Base-by-base conservation (phyloP, 2,113 vertebrate species). In the Lepus americanus region DNA sequence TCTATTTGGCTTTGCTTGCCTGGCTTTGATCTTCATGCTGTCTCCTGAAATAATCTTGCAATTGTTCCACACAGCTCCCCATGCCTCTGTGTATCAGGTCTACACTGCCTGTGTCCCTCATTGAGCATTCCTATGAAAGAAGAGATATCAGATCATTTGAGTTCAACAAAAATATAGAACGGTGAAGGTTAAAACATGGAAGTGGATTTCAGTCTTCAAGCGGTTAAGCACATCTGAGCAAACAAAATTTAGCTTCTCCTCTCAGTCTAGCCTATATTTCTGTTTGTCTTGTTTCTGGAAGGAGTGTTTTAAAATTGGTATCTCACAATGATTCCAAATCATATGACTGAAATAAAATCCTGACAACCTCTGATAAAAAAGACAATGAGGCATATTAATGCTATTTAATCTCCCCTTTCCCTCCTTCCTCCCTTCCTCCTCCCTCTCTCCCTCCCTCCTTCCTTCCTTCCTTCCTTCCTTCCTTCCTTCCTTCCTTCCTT, bases 321-420 rank as follows among this genome's bases (percentile, higher is more conserved):
- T 85, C 94, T 89, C 20, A 69, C 74, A 82, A 4, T 64, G 25
- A 89, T 55, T 93, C 31, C 39, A 93, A 82, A 66, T 91, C 19
- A 77, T 2, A 36, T 23, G 27, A 9, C 13, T 84, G 29, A 77
- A 89, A 91, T 72, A 20, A 89, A 81, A 49, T 1, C 19, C 23
- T 69, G 67, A 14, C 31, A 64, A 55, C 19, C 3, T 29, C 33
- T 66, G 25, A 61, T 9, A 33, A 80, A 80, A 78, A 29, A 77
- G 36, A 94, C 94, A 72, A 66, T 80, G 20, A n/a, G 33, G 77
- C 9, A 36, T 59, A 20, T 25, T 19, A 36, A 10, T 6, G 20
- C 78, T 55, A 33, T 61, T 85, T 93, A n/a, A 27, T 69, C 77
- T 67, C 25, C 33, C 69, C 25, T 14, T 25, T 33, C 8, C 9